Evolutionary conservation across 2,888 invertebrate genomes (phyloP), one percentile per base, ranked within the genome.

Genomic region (Drosophila aldrichi): DNA sequence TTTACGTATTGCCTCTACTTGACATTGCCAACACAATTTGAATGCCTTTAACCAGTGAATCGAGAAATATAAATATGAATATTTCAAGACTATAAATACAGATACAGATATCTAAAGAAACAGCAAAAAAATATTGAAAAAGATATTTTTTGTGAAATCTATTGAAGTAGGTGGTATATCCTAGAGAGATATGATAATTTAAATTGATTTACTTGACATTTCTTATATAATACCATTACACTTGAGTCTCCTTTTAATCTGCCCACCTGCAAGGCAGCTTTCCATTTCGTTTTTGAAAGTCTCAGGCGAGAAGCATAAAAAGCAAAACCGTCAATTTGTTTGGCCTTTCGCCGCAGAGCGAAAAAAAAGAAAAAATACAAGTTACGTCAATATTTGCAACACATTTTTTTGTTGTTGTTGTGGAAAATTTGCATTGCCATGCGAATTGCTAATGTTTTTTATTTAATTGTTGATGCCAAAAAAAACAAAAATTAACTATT

Each of bases 261-360:
- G 46, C n/a, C 10, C 18, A 46, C 41, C 20, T 34, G 36, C 58
- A 41, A 38, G 52, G 60, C 84, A 29, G 64, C 84, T 82, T 82
- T 87, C 84, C 18, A 58, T 87, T 77, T 78, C 12, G 9, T 55
- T 72, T 88, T 82, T 70, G 82, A 82, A 82, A 82, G 79, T 82
- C 36, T 20, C 54, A 41, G 58, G 32, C 20, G 54, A 54, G n/a
- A 38, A 18, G 48, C 18, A 32, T 40, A 52, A 38, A 32, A 60
- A 16, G 5, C 3, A 52, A 60, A 57, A 57, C 49, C 38, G 56
- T 57, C 25, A 55, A 67, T 77, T 74, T 51, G 36, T 51, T 64
- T 66, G 51, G 68, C 79, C 82, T 84, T 81, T 87, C 82, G 79
- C 82, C 43, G 61, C 38, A 76, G 66, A 82, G 64, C n/a, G n/a